phyloP scores from a whole-genome alignment of 1,140 invertebrate genomes.

The Bombus sylvicola region DNA sequence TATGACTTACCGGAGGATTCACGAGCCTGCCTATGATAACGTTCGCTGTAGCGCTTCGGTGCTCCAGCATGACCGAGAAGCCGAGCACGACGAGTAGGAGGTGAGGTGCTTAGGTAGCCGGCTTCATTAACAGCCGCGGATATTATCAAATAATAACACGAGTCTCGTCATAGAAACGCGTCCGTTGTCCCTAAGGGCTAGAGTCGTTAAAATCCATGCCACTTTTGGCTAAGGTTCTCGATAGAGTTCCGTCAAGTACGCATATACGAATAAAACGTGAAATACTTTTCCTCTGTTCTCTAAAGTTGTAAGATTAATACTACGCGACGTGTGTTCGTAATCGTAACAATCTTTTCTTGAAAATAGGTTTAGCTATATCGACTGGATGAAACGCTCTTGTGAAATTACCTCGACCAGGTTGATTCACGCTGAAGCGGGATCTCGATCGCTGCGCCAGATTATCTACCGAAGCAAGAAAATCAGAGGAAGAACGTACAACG shows the following conservation, averaged over 20 bases:
- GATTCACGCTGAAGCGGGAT: neutral
- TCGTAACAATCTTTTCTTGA: too few species aligned
- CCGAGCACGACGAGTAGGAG: constrained; percentile 11
- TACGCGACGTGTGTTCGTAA: too few species aligned
- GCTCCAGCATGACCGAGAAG: neutral
- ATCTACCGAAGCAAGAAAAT: neutral
- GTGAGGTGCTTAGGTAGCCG: constrained; percentile 26
- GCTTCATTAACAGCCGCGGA: constrained; percentile 62
- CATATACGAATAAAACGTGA: too few species aligned
- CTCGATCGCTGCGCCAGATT: too few species aligned
- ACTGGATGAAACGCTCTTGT: too few species aligned
- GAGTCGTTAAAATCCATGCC: neutral
- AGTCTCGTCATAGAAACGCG: neutral
- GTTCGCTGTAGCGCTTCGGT: neutral
- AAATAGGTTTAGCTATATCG: too few species aligned
- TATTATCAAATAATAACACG: constrained; percentile 67
- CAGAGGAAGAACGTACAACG: neutral
- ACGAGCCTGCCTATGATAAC: constrained; percentile 47
- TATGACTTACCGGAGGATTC: constrained; percentile 57
- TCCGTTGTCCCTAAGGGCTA: neutral
- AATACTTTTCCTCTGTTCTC: too few species aligned
- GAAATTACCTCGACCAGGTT: neutral
- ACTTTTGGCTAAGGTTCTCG: too few species aligned
- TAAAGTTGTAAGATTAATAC: too few species aligned
- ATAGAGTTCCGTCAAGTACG: too few species aligned